A percentile compares a stretch with the other conserved stretches of the same genome.
phyloP scores from a whole-genome alignment of 2,113 vertebrate genomes.

The Python bivittatus region DNA sequence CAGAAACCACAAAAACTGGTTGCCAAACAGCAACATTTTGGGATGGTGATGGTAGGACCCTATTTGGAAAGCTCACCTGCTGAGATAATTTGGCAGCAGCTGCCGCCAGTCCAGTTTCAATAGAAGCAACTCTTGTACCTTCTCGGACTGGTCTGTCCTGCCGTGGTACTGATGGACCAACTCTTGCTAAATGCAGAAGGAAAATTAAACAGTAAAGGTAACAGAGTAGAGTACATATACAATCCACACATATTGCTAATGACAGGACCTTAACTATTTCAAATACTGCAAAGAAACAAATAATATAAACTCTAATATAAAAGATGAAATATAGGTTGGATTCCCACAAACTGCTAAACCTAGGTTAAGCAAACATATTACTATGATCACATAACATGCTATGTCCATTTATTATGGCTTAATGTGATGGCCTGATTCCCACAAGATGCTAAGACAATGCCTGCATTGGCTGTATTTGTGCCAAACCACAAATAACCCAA shows the following conservation, averaged over 20 bases:
- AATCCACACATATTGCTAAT: neutral
- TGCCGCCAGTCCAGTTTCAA: slow-evolving; percentile 93
- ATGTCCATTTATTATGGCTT: no score
- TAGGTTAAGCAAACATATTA: neutral
- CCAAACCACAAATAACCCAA: no score
- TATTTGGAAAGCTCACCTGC: slow-evolving; percentile 79
- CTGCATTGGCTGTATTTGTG: no score
- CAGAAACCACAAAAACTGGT: neutral
- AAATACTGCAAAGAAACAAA: neutral
- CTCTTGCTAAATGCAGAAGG: slow-evolving; percentile 82
- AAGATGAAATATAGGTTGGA: neutral
- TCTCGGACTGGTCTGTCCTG: slow-evolving; percentile 96
- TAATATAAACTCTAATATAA: neutral
- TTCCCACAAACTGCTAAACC: neutral
- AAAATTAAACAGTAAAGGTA: neutral
- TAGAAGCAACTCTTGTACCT: slow-evolving; percentile 95
- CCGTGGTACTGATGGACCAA: slow-evolving; percentile 91
- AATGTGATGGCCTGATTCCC: no score
- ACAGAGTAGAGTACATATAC: neutral
- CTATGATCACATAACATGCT: neutral
- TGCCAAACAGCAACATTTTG: neutral
- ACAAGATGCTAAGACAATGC: no score
- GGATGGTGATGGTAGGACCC: neutral
- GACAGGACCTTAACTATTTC: neutral
- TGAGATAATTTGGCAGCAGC: slow-evolving; percentile 96